These are phyloP conservation scores for Dryas iulia DNA, from an alignment of 1,140 invertebrate species.

Conservation along the genomic window DNA sequence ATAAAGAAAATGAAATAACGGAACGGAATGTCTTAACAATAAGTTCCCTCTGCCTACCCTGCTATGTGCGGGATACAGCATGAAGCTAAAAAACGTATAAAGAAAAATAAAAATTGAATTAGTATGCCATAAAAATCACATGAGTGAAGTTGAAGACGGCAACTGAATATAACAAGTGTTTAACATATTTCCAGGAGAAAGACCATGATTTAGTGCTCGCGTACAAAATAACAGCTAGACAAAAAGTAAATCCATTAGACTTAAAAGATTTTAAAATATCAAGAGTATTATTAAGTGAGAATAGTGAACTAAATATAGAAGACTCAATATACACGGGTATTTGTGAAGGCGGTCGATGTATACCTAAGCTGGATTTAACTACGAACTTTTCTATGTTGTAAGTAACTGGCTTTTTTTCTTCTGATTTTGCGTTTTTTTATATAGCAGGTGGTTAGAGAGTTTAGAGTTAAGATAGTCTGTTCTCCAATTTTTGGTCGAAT, in stretches of 20 bases:
- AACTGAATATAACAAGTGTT: no score
- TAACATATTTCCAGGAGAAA: not conserved
- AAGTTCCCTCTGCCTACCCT: not conserved
- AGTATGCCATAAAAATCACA: no score
- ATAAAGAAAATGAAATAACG: no score
- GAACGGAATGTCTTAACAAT: no score
- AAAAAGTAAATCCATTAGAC: constrained; percentile 20
- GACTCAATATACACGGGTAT: constrained; percentile 27
- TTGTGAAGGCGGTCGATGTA: constrained; percentile 18
- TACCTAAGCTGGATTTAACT: constrained; percentile 1
- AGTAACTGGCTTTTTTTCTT: not conserved
- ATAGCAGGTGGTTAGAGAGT: no score
- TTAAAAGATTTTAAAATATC: not conserved
- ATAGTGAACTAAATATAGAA: constrained; percentile 9
- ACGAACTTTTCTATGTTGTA: constrained; percentile 23
- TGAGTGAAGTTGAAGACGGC: no score
- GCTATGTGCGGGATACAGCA: not conserved
- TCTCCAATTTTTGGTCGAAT: no score
- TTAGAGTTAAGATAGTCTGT: no score
- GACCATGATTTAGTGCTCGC: constrained; percentile 19
- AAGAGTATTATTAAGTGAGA: constrained; percentile 32
- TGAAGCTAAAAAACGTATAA: no score
- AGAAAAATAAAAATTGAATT: no score
- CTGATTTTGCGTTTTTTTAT: no score
- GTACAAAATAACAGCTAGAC: constrained; percentile 34